Base-by-base conservation (phyloP, 2,797 vertebrate genomes). In the Xenops minutus region DNA sequence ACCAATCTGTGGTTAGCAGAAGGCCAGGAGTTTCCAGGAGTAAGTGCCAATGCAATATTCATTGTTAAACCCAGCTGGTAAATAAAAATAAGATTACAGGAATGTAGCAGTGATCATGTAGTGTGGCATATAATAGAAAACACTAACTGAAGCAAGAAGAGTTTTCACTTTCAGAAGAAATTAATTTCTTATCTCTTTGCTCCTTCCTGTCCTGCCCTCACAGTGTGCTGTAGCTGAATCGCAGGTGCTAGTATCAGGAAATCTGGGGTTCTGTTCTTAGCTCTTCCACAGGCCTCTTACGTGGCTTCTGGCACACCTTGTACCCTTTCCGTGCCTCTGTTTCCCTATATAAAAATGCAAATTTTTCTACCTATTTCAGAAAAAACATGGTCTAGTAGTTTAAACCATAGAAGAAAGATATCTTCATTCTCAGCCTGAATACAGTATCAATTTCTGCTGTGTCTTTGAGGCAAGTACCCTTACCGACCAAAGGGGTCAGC, bases 351-450 rank as follows among this genome's bases (percentile, higher is more conserved):
- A 88, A 94, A 92, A 90, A 93, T 90, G 95, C 66, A 84, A 94
- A 95, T 96, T 94, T 94, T 91, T 88, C 83, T 84, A 86, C 63
- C 62, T 93, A 32, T 91, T 95, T 93, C 82, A 95, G 91, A 94
- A 92, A 64, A 73, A 96, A 12, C 20, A 10, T 91, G 66, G 69
- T 88, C 73, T 89, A 63, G 76, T 75, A 63, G 69, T 89, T 96
- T 89, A 91, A 95, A 91, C 79, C 72, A 88, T 39, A 66, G 59
- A 90, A 56, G 86, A 56, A 77, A 79, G 59, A 89, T 59, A 61
- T 71, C 72, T 76, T 74, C 89, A 86, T 90, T 93, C 73, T 88
- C 71, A 84, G 75, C 71, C 39, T 71, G 63, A 93, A 46, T 54
- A 49, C 2, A 17, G 71, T 72, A 86, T 39, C 61, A 84, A 82